Base-by-base conservation (phyloP, 2,797 vertebrate species). In the Muraenolepis orangiensis region DNA sequence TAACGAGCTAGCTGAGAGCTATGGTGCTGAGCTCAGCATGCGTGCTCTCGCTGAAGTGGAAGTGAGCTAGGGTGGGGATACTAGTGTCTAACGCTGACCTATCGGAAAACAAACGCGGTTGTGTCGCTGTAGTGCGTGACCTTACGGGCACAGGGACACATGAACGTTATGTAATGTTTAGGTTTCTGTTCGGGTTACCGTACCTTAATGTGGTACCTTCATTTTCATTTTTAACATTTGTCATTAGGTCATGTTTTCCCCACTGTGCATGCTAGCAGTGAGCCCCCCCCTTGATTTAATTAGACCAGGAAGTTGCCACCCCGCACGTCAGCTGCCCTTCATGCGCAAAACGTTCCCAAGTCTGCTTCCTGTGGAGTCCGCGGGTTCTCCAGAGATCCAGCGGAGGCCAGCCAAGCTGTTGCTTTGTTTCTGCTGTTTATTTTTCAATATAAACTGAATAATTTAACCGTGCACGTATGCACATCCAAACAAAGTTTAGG, bases 321-420 rank as follows among this genome's bases (percentile, higher is more conserved):
- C 57, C 30, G 23, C 51, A 61, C 72, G 51, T 77, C 61, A 77
- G 42, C n/a, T 76, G 31, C 73, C 73, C 74, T 42, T 10, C 72
- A 72, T 82, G 74, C 74, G 83, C 81, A 88, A 87, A 85, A 89
- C 87, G 86, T 90, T 87, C 81, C 81, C 80, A 79, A 79, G 83
- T 77, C 84, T 89, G 87, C 85, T 91, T 92, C 87, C 88, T 91
- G 87, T 88, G 91, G 85, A 87, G 85, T 84, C 86, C 78, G 79
- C 82, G 71, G 71, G 84, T 86, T 90, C 76, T 85, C n/a, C n/a
- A n/a, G 80, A 84, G 87, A 82, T 84, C 74, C 76, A 74, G 80
- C 71, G 75, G 78, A 75, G 42, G 67, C 78, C 79, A 18, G 76
- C 76, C 77, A 74, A 79, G 77, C 74, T 69, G 31, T 23, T 61